phyloP scores from a whole-genome alignment of 1,140 invertebrate genomes.

The Hyposmocoma kahamanoa region DNA sequence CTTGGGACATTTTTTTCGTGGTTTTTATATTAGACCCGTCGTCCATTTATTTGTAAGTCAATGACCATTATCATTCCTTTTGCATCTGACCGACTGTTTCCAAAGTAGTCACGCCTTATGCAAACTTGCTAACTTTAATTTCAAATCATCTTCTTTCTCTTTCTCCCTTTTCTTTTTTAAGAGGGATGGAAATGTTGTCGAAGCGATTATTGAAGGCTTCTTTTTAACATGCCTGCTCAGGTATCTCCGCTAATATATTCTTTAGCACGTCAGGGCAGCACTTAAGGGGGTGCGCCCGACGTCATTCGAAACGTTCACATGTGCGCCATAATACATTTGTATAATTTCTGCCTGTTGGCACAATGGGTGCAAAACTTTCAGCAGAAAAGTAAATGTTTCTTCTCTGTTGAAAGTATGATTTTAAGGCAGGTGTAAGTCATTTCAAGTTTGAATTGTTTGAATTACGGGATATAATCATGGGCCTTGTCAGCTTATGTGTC shows the following conservation, averaged over 20 bases:
- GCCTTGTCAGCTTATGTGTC: background rate
- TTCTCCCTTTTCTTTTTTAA: background rate
- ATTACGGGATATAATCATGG: background rate
- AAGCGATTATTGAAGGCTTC: constrained; percentile 2
- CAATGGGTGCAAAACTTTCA: constrained; percentile 12
- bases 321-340: constrained; percentile 35
- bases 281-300: constrained; percentile 38
- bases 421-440: background rate
- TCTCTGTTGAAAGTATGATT: background rate
- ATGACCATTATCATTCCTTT: no score
- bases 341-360: constrained; percentile 19
- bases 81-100: no score
- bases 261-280: constrained; percentile 41
- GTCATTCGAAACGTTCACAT: constrained; percentile 34
- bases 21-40: no score
- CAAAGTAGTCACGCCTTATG: constrained; percentile 3
- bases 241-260: constrained; percentile 48
- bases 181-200: background rate
- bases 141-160: background rate
- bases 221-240: constrained; percentile 2
- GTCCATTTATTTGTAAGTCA: no score
- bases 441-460: background rate
- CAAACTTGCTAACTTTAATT: constrained; percentile 1
- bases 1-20: no score
- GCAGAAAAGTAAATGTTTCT: background rate